Base-by-base conservation (phyloP, 2,113 vertebrate species). In the Chauna torquata region DNA sequence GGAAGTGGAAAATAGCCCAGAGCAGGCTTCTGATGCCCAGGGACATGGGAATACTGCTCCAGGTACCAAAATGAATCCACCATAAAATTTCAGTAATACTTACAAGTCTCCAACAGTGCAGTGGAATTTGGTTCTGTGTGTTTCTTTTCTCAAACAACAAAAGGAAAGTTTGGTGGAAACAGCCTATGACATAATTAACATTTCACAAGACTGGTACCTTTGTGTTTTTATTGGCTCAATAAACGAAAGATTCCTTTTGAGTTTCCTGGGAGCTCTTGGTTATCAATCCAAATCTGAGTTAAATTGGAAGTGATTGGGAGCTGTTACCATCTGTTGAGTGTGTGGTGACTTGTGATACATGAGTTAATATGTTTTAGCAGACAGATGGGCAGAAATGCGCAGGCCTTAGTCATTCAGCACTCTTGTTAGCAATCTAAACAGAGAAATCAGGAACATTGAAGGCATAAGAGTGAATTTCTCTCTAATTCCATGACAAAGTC, bases 351-450 rank as follows among this genome's bases (percentile, higher is more conserved):
- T 92, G 64, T 93, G 95, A 68, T 90, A 52, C n/a, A 22, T 32
- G 70, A 96, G 92, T 92, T 96, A 92, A 94, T 94, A 40, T 11
- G 70, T 89, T 92, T 94, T 44, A 96, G 96, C 86, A 94, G 90
- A 84, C 95, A 97, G 96, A 97, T 96, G 95, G 96, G 90, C 80
- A 94, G 80, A 92, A 96, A 90, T 78, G 82, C 71, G 50, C 69
- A 92, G 64, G 36, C 65, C 69, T 96, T 88, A 96, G 82, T 96
- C 90, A 95, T 75, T 86, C 91, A 78, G 47, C 88, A 90, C 80
- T 59, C 92, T 81, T 81, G 79, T 88, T 86, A 95, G 64, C 79
- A 93, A 81, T 86, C 42, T 7, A 18, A 92, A 92, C 75, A 88
- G n/a, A 91, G 91, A 92, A 32, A 94, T 68, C 59, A 75, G 69